A percentile compares a stretch with the other conserved stretches of the same genome.
Evolutionary conservation across 2,113 vertebrate genomes (phyloP).

Genomic region (Coptodon bakossiorum): DNA sequence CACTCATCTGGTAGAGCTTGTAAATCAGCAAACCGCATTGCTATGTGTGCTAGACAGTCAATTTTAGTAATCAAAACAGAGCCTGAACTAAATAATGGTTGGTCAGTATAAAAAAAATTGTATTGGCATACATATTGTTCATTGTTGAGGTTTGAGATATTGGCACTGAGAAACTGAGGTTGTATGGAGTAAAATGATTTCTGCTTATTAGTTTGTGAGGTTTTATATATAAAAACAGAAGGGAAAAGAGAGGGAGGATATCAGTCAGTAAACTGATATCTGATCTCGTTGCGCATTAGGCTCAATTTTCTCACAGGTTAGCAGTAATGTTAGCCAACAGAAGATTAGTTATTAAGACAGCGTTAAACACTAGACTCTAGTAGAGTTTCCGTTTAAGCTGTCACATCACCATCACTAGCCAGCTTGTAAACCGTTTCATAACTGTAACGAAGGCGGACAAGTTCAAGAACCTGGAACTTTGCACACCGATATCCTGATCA

Average conservation of each 20-base stretch:
- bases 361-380: background rate
- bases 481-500: background rate
- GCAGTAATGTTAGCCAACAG: conserved; percentile 14
- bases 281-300: background rate
- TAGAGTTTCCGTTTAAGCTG: rapidly evolving
- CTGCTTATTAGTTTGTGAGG: background rate
- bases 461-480: conserved; percentile 30
- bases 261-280: background rate
- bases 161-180: background rate
- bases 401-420: background rate
- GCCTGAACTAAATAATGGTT: background rate
- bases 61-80: background rate
- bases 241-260: rapidly evolving
- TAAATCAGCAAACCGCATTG: background rate
- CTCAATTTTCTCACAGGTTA: background rate
- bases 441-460: background rate
- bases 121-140: background rate
- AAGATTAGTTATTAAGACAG: background rate
- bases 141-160: background rate
- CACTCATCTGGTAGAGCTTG: background rate
- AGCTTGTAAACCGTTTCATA: background rate
- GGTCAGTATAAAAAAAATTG: background rate
- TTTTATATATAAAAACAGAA: background rate
- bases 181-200: background rate
- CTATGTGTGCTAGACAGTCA: background rate